Conservation (phyloP, 1,140 invertebrate genomes). For the Muscidifurax raptorellus region DNA sequence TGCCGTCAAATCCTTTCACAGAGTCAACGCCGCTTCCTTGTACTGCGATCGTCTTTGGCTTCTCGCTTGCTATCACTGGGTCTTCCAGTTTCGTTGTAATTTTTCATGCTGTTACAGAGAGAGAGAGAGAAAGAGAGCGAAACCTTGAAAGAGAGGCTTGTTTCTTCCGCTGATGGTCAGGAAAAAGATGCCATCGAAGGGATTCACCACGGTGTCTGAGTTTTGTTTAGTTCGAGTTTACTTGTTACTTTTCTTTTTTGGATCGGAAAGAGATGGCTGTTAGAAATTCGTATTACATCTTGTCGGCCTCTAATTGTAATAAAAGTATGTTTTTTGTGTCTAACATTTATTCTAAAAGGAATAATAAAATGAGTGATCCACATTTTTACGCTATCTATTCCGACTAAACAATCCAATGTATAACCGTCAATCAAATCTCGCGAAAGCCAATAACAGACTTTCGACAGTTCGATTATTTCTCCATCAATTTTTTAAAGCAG, state of each 20-base stretch:
- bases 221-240: too few relatives aligned
- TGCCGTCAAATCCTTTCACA: slow-evolving; percentile 10
- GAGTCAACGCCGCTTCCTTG: not conserved
- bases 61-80: not conserved
- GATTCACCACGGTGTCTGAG: not conserved
- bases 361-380: not conserved
- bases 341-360: too few relatives aligned
- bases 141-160: not conserved
- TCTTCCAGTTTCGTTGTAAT: not conserved
- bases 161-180: not conserved
- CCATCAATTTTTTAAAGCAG: not conserved
- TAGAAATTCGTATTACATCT: too few relatives aligned
- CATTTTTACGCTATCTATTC: not conserved
- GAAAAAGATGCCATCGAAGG: not conserved
- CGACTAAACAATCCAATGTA: not conserved
- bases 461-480: not conserved
- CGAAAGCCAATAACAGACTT: not conserved
- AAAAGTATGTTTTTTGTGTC: too few relatives aligned
- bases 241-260: too few relatives aligned
- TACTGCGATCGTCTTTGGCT: not conserved
- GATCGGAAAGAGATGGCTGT: too few relatives aligned
- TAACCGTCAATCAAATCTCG: not conserved
- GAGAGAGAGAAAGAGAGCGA: not conserved
- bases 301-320: too few relatives aligned
- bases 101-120: not conserved